Evolutionary conservation across 2,797 vertebrate genomes (phyloP).

Genomic region (Sciurus vulgaris): DNA sequence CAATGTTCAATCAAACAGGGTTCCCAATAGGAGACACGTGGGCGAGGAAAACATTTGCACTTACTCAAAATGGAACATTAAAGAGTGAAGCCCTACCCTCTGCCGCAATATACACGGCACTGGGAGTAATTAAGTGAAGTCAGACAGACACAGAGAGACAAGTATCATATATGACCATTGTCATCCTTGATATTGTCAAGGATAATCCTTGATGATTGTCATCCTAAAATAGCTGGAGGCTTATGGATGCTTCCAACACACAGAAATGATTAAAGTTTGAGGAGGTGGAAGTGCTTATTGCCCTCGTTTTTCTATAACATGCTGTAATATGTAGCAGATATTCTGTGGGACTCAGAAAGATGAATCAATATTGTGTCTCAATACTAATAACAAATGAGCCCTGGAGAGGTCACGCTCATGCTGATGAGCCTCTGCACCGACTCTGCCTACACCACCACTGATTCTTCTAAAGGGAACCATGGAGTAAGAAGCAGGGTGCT

Average conservation of each 20-base stretch:
- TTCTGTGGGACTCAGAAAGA: background rate
- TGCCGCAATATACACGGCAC: too few relatives aligned
- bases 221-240: too few relatives aligned
- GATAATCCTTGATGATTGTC: too few relatives aligned
- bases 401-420: background rate
- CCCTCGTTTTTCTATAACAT: background rate
- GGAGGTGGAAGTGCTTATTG: background rate
- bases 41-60: too few relatives aligned
- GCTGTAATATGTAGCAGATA: background rate
- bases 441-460: background rate
- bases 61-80: too few relatives aligned
- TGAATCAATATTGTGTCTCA: background rate
- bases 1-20: background rate
- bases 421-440: background rate
- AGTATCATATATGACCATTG: too few relatives aligned
- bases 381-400: background rate
- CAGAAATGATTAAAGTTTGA: background rate
- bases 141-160: too few relatives aligned
- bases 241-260: background rate
- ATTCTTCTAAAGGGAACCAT: background rate
- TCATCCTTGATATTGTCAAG: background rate
- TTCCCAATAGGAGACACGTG: background rate
- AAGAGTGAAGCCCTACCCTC: too few relatives aligned
- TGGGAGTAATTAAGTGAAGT: too few relatives aligned
- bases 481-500: background rate